A percentile compares a stretch with the other conserved stretches of the same genome.
These are phyloP conservation scores for Colistium nudipinnis DNA, from an alignment of 2,113 vertebrate species.

Conservation along the genomic window DNA sequence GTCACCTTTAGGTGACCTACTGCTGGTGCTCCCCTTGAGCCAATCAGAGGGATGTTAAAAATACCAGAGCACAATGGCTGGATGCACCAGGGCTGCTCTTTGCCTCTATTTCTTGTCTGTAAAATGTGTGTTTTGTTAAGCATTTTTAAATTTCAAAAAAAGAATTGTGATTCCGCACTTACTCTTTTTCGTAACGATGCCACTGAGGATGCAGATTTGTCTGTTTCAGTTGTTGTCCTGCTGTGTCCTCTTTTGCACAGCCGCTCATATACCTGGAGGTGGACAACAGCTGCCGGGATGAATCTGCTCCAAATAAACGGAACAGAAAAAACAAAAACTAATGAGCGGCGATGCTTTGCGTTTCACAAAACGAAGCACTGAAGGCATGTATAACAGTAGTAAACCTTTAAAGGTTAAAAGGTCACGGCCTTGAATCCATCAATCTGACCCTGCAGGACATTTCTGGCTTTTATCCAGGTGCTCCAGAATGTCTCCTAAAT, in stretches of 20 bases:
- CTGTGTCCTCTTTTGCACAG: no score
- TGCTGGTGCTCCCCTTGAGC: slow-evolving; percentile 9
- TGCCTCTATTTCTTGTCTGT: background rate
- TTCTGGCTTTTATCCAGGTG: no score
- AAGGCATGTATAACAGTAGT: no score
- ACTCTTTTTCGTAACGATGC: background rate
- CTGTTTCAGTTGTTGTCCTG: background rate
- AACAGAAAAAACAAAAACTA: background rate
- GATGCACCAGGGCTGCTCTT: background rate
- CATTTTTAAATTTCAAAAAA: background rate
- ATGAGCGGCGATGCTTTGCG: background rate
- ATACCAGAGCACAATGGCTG: slow-evolving; percentile 7
- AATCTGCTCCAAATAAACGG: background rate
- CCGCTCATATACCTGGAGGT: background rate
- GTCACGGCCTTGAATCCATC: background rate
- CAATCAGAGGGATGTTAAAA: slow-evolving; percentile 4
- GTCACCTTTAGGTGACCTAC: slow-evolving; percentile 26
- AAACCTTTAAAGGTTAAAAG: background rate
- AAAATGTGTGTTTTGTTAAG: background rate
- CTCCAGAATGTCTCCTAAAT: no score
- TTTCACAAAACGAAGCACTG: background rate
- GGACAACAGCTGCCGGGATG: background rate
- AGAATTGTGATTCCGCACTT: background rate
- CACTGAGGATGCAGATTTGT: background rate
- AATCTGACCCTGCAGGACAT: background rate